Percentiles rank a stretch among this genome's conserved stretches.
Conservation (phyloP, 1,140 invertebrate genomes). For the Pectinophora gossypiella region DNA sequence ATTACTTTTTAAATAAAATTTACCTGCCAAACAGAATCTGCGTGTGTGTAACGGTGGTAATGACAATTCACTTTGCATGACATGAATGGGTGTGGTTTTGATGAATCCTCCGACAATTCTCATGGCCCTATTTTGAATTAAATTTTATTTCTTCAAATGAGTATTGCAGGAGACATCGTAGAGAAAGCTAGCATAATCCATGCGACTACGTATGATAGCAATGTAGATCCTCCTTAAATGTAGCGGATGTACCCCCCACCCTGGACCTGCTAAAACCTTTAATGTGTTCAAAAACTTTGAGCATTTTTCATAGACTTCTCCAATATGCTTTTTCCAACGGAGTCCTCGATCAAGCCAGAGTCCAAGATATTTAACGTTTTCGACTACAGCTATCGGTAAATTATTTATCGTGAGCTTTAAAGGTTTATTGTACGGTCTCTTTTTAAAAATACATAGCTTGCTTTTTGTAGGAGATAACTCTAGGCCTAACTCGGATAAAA, state of each 20-base stretch:
- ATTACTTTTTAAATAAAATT: no score
- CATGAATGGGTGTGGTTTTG: no score
- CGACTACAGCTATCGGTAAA: background rate
- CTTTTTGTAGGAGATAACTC: background rate
- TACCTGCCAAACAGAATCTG: no score
- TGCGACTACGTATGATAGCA: conserved; percentile 14
- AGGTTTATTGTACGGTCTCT: background rate
- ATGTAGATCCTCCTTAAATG: conserved; percentile 25
- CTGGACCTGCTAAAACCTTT: conserved; percentile 15
- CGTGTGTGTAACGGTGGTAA: no score
- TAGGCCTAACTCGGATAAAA: conserved; percentile 1
- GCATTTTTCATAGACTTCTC: background rate
- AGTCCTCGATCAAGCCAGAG: conserved; percentile 1
- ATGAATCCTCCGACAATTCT: no score
- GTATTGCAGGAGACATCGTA: no score
- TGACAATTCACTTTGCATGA: no score
- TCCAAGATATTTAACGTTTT: conserved; percentile 2
- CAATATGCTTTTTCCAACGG: background rate
- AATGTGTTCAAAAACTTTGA: conserved; percentile 10
- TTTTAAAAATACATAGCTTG: conserved; percentile 1
- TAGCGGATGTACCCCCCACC: conserved; percentile 21
- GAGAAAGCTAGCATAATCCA: no score
- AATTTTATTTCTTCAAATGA: no score
- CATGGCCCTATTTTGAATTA: no score
- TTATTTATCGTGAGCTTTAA: background rate